Conservation (phyloP, 2,888 invertebrate species). For the Amblyjoppa fuscipennis region DNA sequence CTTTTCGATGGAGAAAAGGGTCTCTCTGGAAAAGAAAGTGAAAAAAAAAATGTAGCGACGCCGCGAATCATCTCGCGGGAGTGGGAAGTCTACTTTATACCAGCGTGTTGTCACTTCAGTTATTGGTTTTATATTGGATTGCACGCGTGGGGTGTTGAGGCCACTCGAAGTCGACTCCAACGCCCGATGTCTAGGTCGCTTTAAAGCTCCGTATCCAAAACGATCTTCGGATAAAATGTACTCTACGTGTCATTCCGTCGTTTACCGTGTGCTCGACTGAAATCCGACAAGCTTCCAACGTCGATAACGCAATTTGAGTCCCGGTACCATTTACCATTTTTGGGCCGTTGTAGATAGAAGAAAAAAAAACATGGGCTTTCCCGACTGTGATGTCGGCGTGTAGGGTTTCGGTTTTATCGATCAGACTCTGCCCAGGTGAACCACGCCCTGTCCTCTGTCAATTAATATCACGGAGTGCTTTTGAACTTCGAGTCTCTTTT, state of each 20-base stretch:
- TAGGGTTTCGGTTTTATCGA: conserved; percentile 78
- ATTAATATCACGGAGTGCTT: conserved; percentile 60
- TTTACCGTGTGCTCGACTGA: background rate
- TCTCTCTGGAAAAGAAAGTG: conserved; percentile 50
- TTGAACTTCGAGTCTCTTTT: conserved; percentile 2
- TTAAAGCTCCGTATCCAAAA: conserved; percentile 10
- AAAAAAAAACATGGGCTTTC: conserved; percentile 9
- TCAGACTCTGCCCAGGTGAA: conserved; percentile 79
- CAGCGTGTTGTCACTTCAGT: conserved; percentile 73
- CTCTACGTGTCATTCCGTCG: background rate
- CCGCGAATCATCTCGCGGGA: conserved; percentile 54
- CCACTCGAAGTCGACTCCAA: conserved; percentile 41
- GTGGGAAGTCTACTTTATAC: conserved; percentile 42
- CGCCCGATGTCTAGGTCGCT: conserved; percentile 31
- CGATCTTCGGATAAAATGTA: background rate
- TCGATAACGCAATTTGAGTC: background rate
- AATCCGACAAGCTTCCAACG: background rate
- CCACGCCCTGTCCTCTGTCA: conserved; percentile 78
- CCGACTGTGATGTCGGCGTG: background rate
- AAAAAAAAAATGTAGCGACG: conserved; percentile 32
- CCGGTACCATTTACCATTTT: background rate
- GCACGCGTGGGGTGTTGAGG: conserved; percentile 32
- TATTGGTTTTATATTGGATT: conserved; percentile 80
- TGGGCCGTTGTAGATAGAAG: background rate
- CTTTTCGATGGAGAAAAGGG: conserved; percentile 71